Conservation (phyloP, 2,888 invertebrate genomes). For the Dynastes tityus region DNA sequence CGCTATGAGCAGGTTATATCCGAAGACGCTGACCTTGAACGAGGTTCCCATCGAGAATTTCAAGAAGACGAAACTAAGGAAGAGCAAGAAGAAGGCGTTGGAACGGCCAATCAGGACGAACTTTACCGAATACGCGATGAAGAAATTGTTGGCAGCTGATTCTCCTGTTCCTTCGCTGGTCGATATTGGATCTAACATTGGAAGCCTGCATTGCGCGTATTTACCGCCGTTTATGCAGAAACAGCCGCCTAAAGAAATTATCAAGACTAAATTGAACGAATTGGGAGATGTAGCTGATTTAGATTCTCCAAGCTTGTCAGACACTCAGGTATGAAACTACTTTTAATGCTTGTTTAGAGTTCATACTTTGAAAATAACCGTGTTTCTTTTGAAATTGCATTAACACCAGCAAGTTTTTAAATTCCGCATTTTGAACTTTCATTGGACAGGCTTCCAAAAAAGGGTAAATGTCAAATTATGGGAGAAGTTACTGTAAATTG, state of each 20-base stretch:
- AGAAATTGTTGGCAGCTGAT: constrained; percentile 62
- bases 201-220: constrained; percentile 63
- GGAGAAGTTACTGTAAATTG: no score
- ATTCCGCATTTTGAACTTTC: no score
- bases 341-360: no score
- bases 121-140: constrained; percentile 61
- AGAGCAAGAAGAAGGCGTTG: constrained; percentile 63
- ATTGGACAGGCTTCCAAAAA: no score
- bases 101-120: constrained; percentile 64
- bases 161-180: constrained; percentile 61
- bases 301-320: constrained; percentile 76
- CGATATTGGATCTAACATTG: constrained; percentile 66
- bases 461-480: no score
- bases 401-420: no score
- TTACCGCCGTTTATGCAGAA: constrained; percentile 61
- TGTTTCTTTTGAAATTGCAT: neutral
- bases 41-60: constrained; percentile 64
- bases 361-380: no score
- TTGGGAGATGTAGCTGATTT: constrained; percentile 66
- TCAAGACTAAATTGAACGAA: constrained; percentile 56
- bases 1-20: constrained; percentile 61
- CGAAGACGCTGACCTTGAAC: constrained; percentile 64
- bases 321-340: constrained; percentile 71
- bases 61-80: constrained; percentile 62
- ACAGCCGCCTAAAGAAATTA: constrained; percentile 56